These are phyloP conservation scores for Elephas maximus DNA, from an alignment of 2,113 vertebrate species.

Conservation along the genomic window DNA sequence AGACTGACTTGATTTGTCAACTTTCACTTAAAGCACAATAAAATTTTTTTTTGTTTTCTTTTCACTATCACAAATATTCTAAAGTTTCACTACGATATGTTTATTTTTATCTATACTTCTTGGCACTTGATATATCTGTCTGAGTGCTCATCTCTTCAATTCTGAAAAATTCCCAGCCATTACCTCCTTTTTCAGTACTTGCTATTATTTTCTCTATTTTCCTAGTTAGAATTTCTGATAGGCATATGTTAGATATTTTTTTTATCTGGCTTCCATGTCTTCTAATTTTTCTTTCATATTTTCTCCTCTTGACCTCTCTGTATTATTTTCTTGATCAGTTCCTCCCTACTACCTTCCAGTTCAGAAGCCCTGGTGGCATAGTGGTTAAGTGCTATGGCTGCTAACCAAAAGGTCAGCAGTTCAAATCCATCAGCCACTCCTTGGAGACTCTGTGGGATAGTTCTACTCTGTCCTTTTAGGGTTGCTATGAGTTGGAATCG, in stretches of 20 bases:
- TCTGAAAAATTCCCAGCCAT: neutral
- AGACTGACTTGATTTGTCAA: too few species aligned
- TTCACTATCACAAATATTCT: neutral
- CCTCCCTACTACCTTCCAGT: neutral
- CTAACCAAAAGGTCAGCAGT: too few species aligned
- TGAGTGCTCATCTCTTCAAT: neutral
- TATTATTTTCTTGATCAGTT: slow-evolving; percentile 17
- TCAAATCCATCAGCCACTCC: too few species aligned
- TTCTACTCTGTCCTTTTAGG: too few species aligned
- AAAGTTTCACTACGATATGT: neutral
- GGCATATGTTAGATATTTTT: neutral
- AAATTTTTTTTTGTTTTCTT: neutral
- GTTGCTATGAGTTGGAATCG: too few species aligned
- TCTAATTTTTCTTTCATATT: neutral
- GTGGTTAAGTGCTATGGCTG: too few species aligned
- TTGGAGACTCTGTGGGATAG: too few species aligned
- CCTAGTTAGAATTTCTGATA: neutral
- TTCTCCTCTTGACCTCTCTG: neutral
- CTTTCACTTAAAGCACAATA: too few species aligned
- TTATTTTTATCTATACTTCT: neutral
- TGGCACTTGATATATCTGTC: neutral
- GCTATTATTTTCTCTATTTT: neutral
- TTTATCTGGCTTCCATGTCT: neutral
- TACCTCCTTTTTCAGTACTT: neutral
- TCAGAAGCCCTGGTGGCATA: too few species aligned